Evolutionary conservation across 1,140 invertebrate species (phyloP).

Genomic region (Cherax quadricarinatus): DNA sequence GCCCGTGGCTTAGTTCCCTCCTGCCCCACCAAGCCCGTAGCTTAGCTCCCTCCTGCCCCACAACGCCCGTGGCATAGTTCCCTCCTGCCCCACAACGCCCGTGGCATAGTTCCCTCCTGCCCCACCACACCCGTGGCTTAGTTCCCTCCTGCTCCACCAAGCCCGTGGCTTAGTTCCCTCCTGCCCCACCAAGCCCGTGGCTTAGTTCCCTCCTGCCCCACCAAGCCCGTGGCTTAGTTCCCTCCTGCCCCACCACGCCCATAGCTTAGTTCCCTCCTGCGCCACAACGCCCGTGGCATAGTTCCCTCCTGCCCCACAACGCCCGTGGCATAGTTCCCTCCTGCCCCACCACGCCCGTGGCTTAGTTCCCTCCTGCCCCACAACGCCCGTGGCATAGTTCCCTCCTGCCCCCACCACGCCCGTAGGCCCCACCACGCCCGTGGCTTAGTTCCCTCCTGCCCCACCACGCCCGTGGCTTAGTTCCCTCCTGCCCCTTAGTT

Average conservation of each 20-base stretch:
- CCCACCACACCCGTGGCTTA: background rate
- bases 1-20: too few relatives aligned
- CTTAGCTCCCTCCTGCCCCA: constrained; percentile 28
- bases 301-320: constrained; percentile 17
- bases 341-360: background rate
- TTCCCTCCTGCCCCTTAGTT: constrained; percentile 19
- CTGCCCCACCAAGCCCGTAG: background rate
- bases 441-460: background rate
- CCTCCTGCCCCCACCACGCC: too few relatives aligned
- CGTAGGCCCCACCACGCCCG: too few relatives aligned
- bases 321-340: too few relatives aligned
- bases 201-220: background rate
- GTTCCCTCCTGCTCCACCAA: background rate
- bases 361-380: constrained; percentile 30
- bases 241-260: constrained; percentile 14
- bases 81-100: background rate
- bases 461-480: constrained; percentile 13
- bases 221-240: constrained; percentile 16
- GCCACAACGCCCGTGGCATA: background rate
- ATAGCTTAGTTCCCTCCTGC: too few relatives aligned
- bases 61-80: too few relatives aligned
- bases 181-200: background rate
- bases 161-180: constrained; percentile 24
- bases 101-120: constrained; percentile 34
- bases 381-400: too few relatives aligned